Conservation (phyloP, 2,113 vertebrate genomes). For the Lampris incognitus region DNA sequence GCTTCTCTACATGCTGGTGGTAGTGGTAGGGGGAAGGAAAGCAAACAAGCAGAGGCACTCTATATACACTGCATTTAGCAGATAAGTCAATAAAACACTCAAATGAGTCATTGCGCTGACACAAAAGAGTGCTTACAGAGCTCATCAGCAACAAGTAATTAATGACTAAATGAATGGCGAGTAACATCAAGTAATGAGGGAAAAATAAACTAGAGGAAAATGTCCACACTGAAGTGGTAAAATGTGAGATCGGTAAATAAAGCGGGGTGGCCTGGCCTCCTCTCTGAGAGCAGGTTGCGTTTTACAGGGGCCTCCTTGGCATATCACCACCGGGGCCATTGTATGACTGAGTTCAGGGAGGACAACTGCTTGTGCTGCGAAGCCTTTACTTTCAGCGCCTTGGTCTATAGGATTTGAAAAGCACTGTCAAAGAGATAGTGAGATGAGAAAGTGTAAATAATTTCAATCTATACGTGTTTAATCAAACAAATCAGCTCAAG, state of each 20-base stretch:
- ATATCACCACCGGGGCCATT: constrained; percentile 20
- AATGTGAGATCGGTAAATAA: constrained; percentile 33
- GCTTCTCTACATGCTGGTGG: neutral
- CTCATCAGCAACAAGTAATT: neutral
- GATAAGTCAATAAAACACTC: constrained; percentile 55
- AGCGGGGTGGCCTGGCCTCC: neutral
- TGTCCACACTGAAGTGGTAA: neutral
- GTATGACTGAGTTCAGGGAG: constrained; percentile 24
- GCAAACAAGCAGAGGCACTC: constrained; percentile 50
- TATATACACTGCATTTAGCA: constrained; percentile 43
- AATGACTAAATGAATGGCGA: neutral
- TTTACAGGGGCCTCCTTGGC: constrained; percentile 24
- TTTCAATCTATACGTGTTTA: neutral
- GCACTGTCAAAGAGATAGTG: neutral
- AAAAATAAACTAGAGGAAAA: neutral
- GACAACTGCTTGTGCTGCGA: neutral
- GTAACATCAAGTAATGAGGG: neutral
- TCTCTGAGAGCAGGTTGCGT: constrained; percentile 12
- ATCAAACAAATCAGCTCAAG: neutral
- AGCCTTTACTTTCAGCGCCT: neutral
- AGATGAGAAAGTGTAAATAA: neutral
- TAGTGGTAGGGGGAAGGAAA: neutral
- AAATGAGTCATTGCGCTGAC: constrained; percentile 32
- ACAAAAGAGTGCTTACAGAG: constrained; percentile 16
- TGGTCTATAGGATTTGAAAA: neutral